Base-by-base conservation (phyloP, 2,113 vertebrate species). In the Cisticola juncidis region DNA sequence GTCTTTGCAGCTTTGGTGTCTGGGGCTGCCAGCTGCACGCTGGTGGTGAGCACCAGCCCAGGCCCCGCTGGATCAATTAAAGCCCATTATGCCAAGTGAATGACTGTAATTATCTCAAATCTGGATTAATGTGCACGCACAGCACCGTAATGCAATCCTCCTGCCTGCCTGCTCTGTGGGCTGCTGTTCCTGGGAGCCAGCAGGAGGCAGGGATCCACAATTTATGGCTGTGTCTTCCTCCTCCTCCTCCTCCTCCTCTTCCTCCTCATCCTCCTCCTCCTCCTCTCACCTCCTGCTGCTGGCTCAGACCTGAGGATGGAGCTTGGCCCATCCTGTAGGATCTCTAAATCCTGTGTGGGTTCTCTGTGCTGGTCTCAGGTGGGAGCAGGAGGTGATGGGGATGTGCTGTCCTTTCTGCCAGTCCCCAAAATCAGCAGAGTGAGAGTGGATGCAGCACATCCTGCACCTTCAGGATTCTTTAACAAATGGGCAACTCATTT, bases 31-130 rank as follows among this genome's bases (percentile, higher is more conserved):
- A 85, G 95, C 86, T 95, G 91, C 77, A 12, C 3, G 0, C 56
- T 40, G 91, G 42, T 0, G 6, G 72, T 0, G 12, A 78, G 77
- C 92, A 79, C 74, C 57, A 62, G 57, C 38, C 5, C 85, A 54
- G 56, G 91, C 96, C 81, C 53, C 5, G 11, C 19, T 92, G 88
- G 94, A 82, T 96, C 89, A 91, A 20, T 97, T 97, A 96, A 91
- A 97, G 77, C 91, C 93, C 95, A 87, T 96, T 96, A 92, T 82
- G 91, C 90, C 94, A 92, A 94, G 86, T 58, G 91, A 95, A 95
- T 94, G 92, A 95, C 92, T 95, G 96, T 97, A 96, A 97, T 96
- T 95, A 97, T 90, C 91, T 91, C 89, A 82, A 87, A 95, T 96
- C 92, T 89, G 96, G 95, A 97, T 97, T 97, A 97, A 88, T 45